These are phyloP conservation scores for Todiramphus saurophagus DNA, from an alignment of 2,113 vertebrate species.

Conservation along the genomic window DNA sequence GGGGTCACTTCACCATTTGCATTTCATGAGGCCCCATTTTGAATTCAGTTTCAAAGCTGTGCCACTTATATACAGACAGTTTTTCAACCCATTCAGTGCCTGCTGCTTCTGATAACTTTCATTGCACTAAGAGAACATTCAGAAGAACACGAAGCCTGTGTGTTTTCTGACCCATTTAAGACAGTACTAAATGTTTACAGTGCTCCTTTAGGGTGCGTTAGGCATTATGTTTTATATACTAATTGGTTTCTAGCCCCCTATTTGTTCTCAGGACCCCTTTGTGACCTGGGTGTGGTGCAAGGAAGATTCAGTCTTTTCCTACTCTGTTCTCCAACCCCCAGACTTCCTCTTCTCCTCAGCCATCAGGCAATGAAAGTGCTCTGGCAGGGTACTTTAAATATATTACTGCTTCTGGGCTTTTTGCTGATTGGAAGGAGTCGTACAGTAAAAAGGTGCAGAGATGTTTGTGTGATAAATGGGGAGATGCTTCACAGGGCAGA, in stretches of 20 bases:
- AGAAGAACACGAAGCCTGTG: background rate
- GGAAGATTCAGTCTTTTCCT: background rate
- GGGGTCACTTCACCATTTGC: background rate
- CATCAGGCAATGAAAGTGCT: background rate
- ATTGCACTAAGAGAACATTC: background rate
- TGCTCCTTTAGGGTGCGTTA: background rate
- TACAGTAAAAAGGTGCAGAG: conserved; percentile 16
- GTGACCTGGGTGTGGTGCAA: background rate
- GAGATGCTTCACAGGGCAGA: conserved; percentile 6
- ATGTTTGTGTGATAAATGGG: conserved; percentile 34
- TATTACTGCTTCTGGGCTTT: background rate
- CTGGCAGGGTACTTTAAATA: conserved; percentile 15
- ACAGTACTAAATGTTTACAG: background rate
- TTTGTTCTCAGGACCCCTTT: background rate
- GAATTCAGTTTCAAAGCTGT: background rate
- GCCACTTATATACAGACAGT: background rate
- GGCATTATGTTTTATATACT: background rate
- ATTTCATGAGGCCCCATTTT: background rate
- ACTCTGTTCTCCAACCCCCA: background rate
- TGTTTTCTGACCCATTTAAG: background rate
- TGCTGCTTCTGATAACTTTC: background rate
- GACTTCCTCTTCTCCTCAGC: background rate
- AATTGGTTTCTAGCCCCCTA: background rate
- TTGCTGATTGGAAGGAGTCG: conserved; percentile 3
- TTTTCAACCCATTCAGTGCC: background rate